Conservation (phyloP, 2,888 invertebrate species). For the Chymomyza procnemis region DNA sequence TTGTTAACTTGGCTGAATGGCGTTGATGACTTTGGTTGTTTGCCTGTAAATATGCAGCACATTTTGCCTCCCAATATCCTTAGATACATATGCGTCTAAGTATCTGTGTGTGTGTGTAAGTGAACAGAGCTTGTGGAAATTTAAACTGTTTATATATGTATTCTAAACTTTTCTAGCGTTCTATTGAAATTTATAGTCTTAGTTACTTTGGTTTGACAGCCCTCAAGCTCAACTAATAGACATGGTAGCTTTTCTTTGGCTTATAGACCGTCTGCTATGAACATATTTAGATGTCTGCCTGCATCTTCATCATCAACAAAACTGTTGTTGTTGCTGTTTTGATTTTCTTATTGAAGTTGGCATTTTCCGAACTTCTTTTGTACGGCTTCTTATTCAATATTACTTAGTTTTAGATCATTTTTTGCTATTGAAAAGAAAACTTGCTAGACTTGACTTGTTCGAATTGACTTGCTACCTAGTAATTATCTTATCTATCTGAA, state of each 20-base stretch:
- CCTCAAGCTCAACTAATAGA: constrained; percentile 56
- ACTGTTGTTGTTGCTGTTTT: constrained; percentile 16
- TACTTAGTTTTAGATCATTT: too few relatives aligned
- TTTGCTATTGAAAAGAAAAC: too few relatives aligned
- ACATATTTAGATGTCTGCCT: too few relatives aligned
- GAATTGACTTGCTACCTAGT: too few relatives aligned
- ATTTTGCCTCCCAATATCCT: constrained; percentile 13
- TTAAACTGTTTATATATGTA: constrained; percentile 56
- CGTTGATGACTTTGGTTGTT: constrained; percentile 57
- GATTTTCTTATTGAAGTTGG: not conserved
- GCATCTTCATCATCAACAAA: not conserved
- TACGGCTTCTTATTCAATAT: not conserved
- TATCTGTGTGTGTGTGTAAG: constrained; percentile 23
- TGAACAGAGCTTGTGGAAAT: constrained; percentile 34
- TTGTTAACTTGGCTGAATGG: constrained; percentile 10
- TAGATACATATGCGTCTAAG: not conserved
- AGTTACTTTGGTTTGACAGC: constrained; percentile 41
- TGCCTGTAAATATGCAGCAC: constrained; percentile 42
- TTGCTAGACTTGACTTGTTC: too few relatives aligned
- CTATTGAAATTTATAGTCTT: constrained; percentile 57
- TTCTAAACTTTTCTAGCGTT: constrained; percentile 56
- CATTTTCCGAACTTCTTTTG: not conserved
- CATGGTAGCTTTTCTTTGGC: constrained; percentile 55
- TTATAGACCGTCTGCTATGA: constrained; percentile 25
- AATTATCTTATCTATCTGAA: too few relatives aligned